Evolutionary conservation across 2,113 vertebrate genomes (phyloP).

Genomic region (Cynoglossus semilaevis): DNA sequence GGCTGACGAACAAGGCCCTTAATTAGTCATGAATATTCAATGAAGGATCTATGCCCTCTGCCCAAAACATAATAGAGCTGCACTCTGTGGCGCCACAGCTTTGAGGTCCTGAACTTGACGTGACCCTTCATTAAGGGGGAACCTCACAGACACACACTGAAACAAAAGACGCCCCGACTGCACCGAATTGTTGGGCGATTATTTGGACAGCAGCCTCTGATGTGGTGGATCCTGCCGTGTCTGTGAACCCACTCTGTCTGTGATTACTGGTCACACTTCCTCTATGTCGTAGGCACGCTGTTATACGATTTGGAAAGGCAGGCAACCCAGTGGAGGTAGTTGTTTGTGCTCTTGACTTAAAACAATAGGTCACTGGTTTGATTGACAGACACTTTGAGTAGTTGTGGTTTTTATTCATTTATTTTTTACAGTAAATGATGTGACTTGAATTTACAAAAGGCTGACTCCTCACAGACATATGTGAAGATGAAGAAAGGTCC

Average conservation of each 20-base stretch:
- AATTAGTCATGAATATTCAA: slow-evolving; percentile 81
- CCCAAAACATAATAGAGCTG: slow-evolving; percentile 51
- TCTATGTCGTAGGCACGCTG: background rate
- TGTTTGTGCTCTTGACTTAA: too few relatives aligned
- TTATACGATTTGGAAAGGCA: too few relatives aligned
- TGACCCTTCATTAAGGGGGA: slow-evolving; percentile 40
- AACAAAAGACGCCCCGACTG: slow-evolving; percentile 2
- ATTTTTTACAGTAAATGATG: background rate
- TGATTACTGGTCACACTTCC: slow-evolving; percentile 17
- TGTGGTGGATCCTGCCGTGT: slow-evolving; percentile 5
- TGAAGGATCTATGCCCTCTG: slow-evolving; percentile 33
- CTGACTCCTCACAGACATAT: background rate
- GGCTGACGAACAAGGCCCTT: slow-evolving; percentile 48
- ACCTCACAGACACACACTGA: slow-evolving; percentile 15
- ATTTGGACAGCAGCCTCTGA: background rate
- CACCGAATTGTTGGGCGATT: slow-evolving; percentile 7
- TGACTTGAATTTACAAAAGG: too few relatives aligned
- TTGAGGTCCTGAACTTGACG: slow-evolving; percentile 38
- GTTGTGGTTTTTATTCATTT: too few relatives aligned
- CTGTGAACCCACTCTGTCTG: slow-evolving; percentile 15
- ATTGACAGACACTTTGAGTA: too few relatives aligned
- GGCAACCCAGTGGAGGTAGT: too few relatives aligned
- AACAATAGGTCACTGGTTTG: too few relatives aligned
- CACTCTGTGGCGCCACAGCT: slow-evolving; percentile 36
- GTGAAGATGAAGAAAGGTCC: background rate